These are phyloP conservation scores for Pharmacophagus antenor DNA, from an alignment of 2,888 invertebrate genomes.

Conservation along the genomic window DNA sequence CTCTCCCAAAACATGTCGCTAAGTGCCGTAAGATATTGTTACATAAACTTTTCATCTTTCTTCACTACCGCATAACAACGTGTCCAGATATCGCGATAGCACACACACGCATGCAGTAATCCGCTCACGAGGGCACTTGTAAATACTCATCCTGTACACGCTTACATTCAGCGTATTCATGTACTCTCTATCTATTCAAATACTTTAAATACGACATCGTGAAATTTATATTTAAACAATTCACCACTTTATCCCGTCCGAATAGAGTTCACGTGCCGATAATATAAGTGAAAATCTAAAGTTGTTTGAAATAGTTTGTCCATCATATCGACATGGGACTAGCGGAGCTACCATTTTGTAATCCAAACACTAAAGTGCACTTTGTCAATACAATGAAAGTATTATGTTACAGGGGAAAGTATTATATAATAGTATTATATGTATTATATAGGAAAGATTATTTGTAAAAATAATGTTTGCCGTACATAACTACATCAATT, in stretches of 20 bases:
- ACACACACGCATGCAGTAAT: slow-evolving; percentile 54
- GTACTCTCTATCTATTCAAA: slow-evolving; percentile 61
- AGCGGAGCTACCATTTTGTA: slow-evolving; percentile 65
- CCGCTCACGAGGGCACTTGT: slow-evolving; percentile 68
- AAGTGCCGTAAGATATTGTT: too few species aligned
- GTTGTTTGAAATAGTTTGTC: slow-evolving; percentile 53
- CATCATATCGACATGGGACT: slow-evolving; percentile 41
- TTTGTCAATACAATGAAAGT: slow-evolving; percentile 54
- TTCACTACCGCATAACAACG: slow-evolving; percentile 42
- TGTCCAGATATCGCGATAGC: slow-evolving; percentile 38
- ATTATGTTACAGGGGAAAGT: slow-evolving; percentile 7
- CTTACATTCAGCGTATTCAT: slow-evolving; percentile 44
- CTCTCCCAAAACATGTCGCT: too few species aligned
- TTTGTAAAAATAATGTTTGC: too few species aligned
- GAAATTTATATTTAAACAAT: not conserved
- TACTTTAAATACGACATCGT: slow-evolving; percentile 35
- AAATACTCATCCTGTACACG: slow-evolving; percentile 56
- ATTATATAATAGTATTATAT: too few species aligned
- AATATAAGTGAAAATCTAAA: slow-evolving; percentile 28
- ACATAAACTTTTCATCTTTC: slow-evolving; percentile 8
- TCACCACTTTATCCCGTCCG: slow-evolving; percentile 24
- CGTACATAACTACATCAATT: too few species aligned
- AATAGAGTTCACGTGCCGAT: slow-evolving; percentile 34
- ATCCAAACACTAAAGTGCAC: slow-evolving; percentile 62
- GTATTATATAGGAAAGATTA: too few species aligned